Evolutionary conservation across 2,797 vertebrate genomes (phyloP).

Genomic region (Simalia tracyae): DNA sequence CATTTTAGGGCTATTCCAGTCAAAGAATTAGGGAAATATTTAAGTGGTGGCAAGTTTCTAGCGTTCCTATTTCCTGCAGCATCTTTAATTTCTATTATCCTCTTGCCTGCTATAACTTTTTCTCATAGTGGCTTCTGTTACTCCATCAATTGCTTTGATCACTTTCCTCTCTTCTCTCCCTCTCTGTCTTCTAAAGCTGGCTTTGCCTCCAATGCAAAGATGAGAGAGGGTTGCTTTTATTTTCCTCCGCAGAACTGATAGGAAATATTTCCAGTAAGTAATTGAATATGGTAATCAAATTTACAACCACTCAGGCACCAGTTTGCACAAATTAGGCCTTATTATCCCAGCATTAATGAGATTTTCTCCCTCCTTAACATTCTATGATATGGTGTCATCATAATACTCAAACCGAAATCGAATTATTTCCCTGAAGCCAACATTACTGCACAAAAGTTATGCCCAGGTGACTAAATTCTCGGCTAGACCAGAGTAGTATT

Average conservation of each 20-base stretch:
- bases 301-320: slow-evolving; percentile 49
- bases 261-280: slow-evolving; percentile 64
- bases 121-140: not conserved
- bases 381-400: slow-evolving; percentile 20
- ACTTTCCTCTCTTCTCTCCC: not conserved
- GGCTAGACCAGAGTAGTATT: not conserved
- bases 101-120: not conserved
- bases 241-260: slow-evolving; percentile 34
- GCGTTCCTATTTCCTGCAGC: not conserved
- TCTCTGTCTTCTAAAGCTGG: slow-evolving; percentile 22
- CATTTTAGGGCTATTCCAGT: not conserved
- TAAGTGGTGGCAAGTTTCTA: not conserved
- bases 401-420: slow-evolving; percentile 35
- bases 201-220: slow-evolving; percentile 33
- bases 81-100: not conserved
- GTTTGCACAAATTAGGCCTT: slow-evolving; percentile 50
- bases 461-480: not conserved
- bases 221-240: not conserved
- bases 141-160: not conserved
- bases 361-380: slow-evolving; percentile 29
- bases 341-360: slow-evolving; percentile 44
- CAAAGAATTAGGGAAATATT: not conserved
- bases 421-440: not conserved
- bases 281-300: slow-evolving; percentile 60
- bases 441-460: not conserved